Evolutionary conservation across 2,113 vertebrate species (phyloP).

Genomic region (Sterna hirundo): DNA sequence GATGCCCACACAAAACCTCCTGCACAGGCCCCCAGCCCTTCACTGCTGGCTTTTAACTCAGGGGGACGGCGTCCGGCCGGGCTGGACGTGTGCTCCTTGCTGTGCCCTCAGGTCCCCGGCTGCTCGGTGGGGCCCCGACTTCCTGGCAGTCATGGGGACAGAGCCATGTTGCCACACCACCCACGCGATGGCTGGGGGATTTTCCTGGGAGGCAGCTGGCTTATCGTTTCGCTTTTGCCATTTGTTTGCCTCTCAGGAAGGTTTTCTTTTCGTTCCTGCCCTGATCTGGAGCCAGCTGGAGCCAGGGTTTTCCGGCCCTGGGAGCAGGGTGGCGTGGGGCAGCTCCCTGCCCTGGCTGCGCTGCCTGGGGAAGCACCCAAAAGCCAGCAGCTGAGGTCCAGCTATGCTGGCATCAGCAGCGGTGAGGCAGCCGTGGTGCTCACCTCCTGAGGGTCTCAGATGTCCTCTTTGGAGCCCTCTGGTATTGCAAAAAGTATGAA

Average conservation of each 20-base stretch:
- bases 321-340: neutral
- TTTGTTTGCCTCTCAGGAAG: neutral
- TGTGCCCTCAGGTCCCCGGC: fast-evolving
- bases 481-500: neutral
- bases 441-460: neutral
- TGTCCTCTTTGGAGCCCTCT: neutral
- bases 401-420: neutral
- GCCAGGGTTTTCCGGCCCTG: neutral
- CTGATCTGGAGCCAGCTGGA: neutral
- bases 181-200: fast-evolving
- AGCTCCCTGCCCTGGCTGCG: neutral
- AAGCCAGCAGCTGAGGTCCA: neutral
- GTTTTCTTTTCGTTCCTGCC: neutral
- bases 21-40: neutral
- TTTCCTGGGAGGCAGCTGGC: neutral
- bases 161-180: neutral
- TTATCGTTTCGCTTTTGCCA: neutral
- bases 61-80: fast-evolving
- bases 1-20: neutral
- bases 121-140: fast-evolving
- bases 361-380: neutral
- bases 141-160: neutral
- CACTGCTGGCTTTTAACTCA: fast-evolving
- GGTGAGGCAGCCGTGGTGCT: neutral
- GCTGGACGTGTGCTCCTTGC: neutral